A percentile compares a stretch with the other conserved stretches of the same genome.
These are phyloP conservation scores for Dicyrtomina minuta DNA, from an alignment of 2,888 invertebrate species.

Conservation along the genomic window DNA sequence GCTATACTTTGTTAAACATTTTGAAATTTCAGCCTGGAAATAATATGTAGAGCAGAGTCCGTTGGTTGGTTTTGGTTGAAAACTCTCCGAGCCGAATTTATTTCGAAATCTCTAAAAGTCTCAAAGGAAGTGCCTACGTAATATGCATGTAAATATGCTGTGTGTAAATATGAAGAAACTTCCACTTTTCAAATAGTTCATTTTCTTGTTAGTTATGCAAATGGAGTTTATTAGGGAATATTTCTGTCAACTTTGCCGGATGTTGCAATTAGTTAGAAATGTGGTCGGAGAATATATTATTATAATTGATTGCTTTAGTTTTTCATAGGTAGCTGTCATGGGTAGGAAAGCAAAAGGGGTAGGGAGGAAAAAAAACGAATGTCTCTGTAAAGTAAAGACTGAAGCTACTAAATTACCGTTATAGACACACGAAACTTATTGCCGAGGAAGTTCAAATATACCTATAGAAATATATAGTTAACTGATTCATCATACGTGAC, in stretches of 20 bases:
- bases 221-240: conserved; percentile 14
- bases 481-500: too few relatives aligned
- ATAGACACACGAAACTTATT: too few relatives aligned
- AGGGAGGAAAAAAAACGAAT: not conserved
- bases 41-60: too few relatives aligned
- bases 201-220: not conserved
- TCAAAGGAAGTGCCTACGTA: too few relatives aligned
- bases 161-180: not conserved
- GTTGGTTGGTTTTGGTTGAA: too few relatives aligned
- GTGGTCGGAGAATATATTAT: conserved; percentile 11
- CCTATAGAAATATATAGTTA: too few relatives aligned
- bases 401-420: too few relatives aligned
- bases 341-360: not conserved
- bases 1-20: too few relatives aligned
- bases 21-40: too few relatives aligned
- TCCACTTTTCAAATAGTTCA: not conserved
- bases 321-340: not conserved
- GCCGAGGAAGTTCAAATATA: too few relatives aligned
- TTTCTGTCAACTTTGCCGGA: conserved; percentile 20
- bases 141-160: not conserved
- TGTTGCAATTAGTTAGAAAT: conserved; percentile 24
- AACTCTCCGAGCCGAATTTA: too few relatives aligned
- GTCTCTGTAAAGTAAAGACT: not conserved
- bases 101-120: too few relatives aligned
- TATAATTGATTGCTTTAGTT: conserved; percentile 17